These are phyloP conservation scores for Valencia hispanica DNA, from an alignment of 2,797 vertebrate species.

Conservation along the genomic window DNA sequence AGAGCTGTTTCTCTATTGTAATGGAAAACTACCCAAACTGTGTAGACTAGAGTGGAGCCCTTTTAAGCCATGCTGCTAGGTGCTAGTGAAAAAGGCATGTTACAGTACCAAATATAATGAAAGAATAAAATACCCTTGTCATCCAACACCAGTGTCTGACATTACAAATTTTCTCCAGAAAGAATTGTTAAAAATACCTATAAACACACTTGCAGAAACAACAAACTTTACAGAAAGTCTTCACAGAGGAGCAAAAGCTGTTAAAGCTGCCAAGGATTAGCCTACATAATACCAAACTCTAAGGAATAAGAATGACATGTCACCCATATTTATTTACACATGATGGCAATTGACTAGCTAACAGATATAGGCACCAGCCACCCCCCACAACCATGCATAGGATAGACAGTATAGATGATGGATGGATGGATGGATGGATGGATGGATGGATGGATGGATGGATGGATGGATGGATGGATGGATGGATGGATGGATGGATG, in stretches of 20 bases:
- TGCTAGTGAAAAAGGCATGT: background rate
- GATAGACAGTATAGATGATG: too few relatives aligned
- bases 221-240: background rate
- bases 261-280: background rate
- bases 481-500: too few relatives aligned
- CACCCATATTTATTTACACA: background rate
- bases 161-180: background rate
- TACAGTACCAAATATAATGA: background rate
- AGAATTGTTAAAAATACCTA: background rate
- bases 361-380: too few relatives aligned
- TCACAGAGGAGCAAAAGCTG: background rate
- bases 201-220: background rate
- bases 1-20: background rate
- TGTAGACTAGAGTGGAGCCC: background rate
- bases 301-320: background rate
- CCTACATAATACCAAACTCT: background rate
- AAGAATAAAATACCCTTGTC: background rate
- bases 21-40: too few relatives aligned
- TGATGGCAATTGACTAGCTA: background rate
- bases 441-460: too few relatives aligned
- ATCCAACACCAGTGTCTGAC: background rate
- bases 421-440: too few relatives aligned
- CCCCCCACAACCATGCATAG: too few relatives aligned
- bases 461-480: too few relatives aligned
- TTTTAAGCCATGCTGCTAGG: background rate